Base-by-base conservation (phyloP, 2,888 invertebrate genomes). In the Cloeon dipterum region DNA sequence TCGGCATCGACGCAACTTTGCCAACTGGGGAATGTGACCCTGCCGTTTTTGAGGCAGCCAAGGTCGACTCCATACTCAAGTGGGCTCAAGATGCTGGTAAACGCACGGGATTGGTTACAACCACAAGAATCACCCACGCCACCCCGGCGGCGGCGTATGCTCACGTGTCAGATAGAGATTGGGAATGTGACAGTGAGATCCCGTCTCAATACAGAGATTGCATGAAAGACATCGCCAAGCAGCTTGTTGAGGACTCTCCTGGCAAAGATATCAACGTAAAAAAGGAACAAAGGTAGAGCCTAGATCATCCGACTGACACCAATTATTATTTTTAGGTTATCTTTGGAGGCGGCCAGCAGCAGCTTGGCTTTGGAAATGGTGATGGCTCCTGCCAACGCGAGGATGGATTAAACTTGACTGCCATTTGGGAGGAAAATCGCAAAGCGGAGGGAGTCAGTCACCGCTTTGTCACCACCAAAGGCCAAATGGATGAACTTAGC, bases 61-160 rank as follows among this genome's bases (percentile, higher is more conserved):
- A 51, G 42, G 42, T 67, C 1, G 50, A 57, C 2, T 61, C 61
- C 26, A 53, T 68, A 20, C 58, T 65, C 40, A 61, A 63, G 40
- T 70, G 69, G 69, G 68, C 67, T 0, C 67, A 67, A 46, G 53
- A 56, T 23, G 62, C 57, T 25, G 65, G 63, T 36, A 66, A 66
- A 47, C 59, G 63, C 26, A 68, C 68, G 57, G 68, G 72, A 7
- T 61, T 74, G 34, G 72, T 73, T 11, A 74, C 74, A 2, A 72
- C 67, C 0, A 70, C 71, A 3, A 57, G 72, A 18, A 58, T 73
- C 17, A 71, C 71, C 3, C 71, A 73, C 44, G 72, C 71, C 2
- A 70, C 71, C 4, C 71, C 71, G 0, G 67, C 67, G 0, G 62
- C 66, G 3, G 54, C 65, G 1, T 71, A 65, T 48, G 66, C 70